Evolutionary conservation across 2,113 vertebrate species (phyloP).

Genomic region (Erinaceus europaeus): DNA sequence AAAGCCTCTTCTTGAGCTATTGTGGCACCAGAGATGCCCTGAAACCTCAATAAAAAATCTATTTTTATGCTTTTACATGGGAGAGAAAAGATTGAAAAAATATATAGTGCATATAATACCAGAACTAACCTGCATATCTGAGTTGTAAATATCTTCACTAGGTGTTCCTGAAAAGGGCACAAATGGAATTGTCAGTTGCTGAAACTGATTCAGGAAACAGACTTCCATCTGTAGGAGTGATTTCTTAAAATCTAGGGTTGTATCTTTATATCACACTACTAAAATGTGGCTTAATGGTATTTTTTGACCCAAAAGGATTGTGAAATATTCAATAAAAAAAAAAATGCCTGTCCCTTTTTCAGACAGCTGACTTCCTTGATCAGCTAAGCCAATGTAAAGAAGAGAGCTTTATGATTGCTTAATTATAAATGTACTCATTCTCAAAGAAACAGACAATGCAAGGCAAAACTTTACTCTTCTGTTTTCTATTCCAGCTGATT

Average conservation of each 20-base stretch:
- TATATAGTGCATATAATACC: constrained; percentile 59
- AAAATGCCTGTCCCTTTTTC: not conserved
- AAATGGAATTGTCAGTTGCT: not conserved
- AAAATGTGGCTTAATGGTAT: not conserved
- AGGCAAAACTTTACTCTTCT: too few relatives aligned
- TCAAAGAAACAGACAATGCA: too few relatives aligned
- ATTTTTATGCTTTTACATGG: constrained; percentile 66
- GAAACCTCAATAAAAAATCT: constrained; percentile 65
- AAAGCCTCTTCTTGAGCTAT: constrained; percentile 59
- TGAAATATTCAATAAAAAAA: too few relatives aligned
- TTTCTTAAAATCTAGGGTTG: not conserved
- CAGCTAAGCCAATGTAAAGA: not conserved
- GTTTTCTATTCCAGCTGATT: too few relatives aligned
- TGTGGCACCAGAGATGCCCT: constrained; percentile 46
- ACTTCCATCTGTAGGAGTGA: not conserved
- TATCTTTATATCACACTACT: not conserved
- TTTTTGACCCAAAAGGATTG: not conserved
- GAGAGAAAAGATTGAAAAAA: constrained; percentile 60
- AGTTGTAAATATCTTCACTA: constrained; percentile 63
- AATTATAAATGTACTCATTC: too few relatives aligned
- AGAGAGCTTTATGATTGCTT: too few relatives aligned
- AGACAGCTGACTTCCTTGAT: not conserved
- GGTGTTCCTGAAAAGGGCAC: constrained; percentile 56
- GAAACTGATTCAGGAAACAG: not conserved
- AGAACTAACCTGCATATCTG: constrained; percentile 34